Conservation (phyloP, 2,113 vertebrate species). For the Gadus chalcogrammus region DNA sequence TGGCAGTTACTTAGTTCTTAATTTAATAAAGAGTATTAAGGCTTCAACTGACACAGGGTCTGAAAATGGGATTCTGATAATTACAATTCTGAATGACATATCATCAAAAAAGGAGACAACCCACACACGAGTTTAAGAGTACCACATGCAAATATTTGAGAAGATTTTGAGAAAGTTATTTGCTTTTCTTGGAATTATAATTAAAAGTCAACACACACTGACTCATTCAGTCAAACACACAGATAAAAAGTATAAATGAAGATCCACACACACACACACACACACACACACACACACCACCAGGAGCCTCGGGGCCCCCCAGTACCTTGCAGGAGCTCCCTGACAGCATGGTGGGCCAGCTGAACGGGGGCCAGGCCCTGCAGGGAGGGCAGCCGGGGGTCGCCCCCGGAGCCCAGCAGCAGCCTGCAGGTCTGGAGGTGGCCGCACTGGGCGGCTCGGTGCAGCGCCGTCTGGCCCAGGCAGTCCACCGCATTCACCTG, state of each 20-base stretch:
- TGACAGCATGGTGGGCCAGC: conserved; percentile 87
- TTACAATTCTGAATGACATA: too few relatives aligned
- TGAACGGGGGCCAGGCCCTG: conserved; percentile 89
- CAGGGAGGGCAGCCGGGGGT: conserved; percentile 84
- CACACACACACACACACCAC: neutral
- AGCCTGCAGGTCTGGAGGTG: conserved; percentile 88
- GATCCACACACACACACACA: neutral
- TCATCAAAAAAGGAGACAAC: too few relatives aligned
- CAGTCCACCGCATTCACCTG: conserved; percentile 90
- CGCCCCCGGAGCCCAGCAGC: conserved; percentile 81
- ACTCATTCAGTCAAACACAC: neutral
- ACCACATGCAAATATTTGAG: too few relatives aligned
- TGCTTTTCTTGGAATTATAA: neutral
- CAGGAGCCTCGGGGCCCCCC: neutral
- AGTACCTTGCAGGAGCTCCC: conserved; percentile 86
- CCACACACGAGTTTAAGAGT: too few relatives aligned
- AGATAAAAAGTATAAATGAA: neutral
- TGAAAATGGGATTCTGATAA: too few relatives aligned
- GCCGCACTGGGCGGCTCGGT: conserved; percentile 81
- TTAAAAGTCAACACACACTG: neutral
- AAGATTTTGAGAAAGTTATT: neutral
- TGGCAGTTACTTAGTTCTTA: too few relatives aligned
- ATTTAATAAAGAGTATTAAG: too few relatives aligned
- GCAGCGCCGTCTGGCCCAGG: conserved; percentile 86
- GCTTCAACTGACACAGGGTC: too few relatives aligned